Conservation (phyloP, 2,113 vertebrate genomes). For the Anser cygnoides region DNA sequence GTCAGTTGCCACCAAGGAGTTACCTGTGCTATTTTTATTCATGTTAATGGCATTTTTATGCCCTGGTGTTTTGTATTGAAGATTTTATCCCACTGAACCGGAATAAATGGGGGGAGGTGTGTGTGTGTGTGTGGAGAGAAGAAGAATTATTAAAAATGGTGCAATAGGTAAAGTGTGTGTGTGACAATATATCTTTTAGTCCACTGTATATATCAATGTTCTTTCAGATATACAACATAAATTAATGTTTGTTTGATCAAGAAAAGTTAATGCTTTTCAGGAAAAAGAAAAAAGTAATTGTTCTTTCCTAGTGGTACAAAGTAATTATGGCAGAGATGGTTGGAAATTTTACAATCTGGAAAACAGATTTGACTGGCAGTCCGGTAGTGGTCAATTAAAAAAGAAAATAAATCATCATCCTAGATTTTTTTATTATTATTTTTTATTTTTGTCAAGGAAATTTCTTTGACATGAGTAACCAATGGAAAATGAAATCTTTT, state of each 20-base stretch:
- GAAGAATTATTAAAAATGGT: not conserved
- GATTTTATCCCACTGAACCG: conserved; percentile 51
- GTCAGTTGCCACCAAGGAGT: conserved; percentile 67
- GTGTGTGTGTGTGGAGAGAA: not conserved
- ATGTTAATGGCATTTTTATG: conserved; percentile 70
- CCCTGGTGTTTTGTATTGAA: conserved; percentile 67
- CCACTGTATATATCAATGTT: not conserved
- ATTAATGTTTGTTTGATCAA: not conserved
- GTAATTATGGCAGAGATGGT: not conserved
- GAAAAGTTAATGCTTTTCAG: not conserved
- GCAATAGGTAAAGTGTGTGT: not conserved
- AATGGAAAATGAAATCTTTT: not conserved
- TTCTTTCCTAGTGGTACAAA: not conserved
- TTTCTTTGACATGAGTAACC: not conserved
- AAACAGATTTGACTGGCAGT: not conserved
- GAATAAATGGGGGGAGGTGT: not conserved
- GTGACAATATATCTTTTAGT: not conserved
- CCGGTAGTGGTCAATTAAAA: not conserved
- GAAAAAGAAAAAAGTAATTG: not conserved
- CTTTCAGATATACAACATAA: not conserved
- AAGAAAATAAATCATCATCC: not conserved
- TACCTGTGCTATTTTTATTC: conserved; percentile 64
- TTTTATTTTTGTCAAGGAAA: not conserved
- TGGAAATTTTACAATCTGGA: not conserved
- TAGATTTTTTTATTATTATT: not conserved